Base-by-base conservation (phyloP, 2,113 vertebrate genomes). In the Phoenicopterus ruber region DNA sequence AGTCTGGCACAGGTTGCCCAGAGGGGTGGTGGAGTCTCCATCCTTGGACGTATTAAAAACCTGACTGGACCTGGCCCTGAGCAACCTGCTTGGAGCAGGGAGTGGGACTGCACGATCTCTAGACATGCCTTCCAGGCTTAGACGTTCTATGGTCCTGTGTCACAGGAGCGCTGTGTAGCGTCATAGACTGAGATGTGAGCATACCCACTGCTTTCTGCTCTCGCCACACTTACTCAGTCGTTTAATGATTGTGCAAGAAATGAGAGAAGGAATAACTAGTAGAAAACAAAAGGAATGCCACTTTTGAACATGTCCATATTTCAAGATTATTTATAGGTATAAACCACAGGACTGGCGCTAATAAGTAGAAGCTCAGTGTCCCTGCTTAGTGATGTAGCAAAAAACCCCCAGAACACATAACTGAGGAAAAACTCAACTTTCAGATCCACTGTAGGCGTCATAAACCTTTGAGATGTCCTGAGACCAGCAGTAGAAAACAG, bases 111-210 rank as follows among this genome's bases (percentile, higher is more conserved):
- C 69, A 7, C 2, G 2, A 1, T 46, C 31, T 54, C 17, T 5
- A 22, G 42, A 73, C 25, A 1, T 24, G 15, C 38, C 28, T 82
- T 57, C 46, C 34, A 24, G 44, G 14, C 38, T 67, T 8, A 1
- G 42, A 1, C 3, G 0, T 29, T 26, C 44, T 15, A 21, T 63
- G 29, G 1, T 59, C 31, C 49, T 63, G 28, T 34, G 42, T 17
- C 25, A 18, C 25, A 21, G 71, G 9, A 59, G 13, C 0, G 7
- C 25, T 34, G 4, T 21, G 52, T 59, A 67, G 22, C 2, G 3
- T 50, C 44, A 29, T 11, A 42, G 40, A 11, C 26, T 42, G 50
- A 69, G 36, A 13, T 34, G 24, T 8, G 7, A 49, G 11, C 12
- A 25, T 5, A 8, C n/a, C 15, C 7, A 0, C 22, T 73, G 44